Conservation (phyloP, 2,797 vertebrate species). For the Hydrolagus colliei region DNA sequence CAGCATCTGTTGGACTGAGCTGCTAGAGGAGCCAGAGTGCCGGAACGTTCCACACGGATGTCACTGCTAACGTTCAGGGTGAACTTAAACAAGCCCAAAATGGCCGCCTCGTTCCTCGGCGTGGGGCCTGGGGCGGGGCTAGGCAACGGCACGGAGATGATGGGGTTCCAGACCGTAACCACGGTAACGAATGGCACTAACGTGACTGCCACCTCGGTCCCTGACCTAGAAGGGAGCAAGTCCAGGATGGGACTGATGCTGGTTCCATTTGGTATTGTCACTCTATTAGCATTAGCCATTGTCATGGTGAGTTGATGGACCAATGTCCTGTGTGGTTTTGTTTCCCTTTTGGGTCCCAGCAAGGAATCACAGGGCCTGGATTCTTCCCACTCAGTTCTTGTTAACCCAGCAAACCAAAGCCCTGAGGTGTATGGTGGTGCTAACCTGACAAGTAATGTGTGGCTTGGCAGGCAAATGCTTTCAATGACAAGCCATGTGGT, state of each 20-base stretch:
- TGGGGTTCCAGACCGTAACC: constrained; percentile 3
- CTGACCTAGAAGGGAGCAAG: constrained; percentile 56
- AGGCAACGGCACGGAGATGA: background rate
- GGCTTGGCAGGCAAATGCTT: no score
- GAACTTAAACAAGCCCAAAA: constrained; percentile 48
- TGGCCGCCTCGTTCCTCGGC: constrained; percentile 42
- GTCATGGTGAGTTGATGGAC: constrained; percentile 69
- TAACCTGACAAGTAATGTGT: no score
- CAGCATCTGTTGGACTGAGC: background rate
- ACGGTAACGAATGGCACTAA: constrained; percentile 59
- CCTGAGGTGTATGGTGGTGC: no score
- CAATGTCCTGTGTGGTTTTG: background rate
- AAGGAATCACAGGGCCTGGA: no score
- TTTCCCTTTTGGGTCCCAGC: background rate
- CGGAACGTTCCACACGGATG: background rate
- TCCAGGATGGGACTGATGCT: constrained; percentile 76
- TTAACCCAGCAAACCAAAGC: no score
- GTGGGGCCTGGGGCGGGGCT: constrained; percentile 29
- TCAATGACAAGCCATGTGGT: no score
- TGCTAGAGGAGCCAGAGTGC: background rate
- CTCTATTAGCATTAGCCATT: constrained; percentile 83
- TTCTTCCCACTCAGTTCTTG: no score
- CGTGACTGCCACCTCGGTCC: constrained; percentile 75
- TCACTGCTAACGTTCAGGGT: constrained; percentile 41
- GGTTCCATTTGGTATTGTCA: constrained; percentile 87